Percentiles rank a stretch among this genome's conserved stretches.
Evolutionary conservation across 2,113 vertebrate genomes (phyloP).

Genomic region (Eclectus roratus): DNA sequence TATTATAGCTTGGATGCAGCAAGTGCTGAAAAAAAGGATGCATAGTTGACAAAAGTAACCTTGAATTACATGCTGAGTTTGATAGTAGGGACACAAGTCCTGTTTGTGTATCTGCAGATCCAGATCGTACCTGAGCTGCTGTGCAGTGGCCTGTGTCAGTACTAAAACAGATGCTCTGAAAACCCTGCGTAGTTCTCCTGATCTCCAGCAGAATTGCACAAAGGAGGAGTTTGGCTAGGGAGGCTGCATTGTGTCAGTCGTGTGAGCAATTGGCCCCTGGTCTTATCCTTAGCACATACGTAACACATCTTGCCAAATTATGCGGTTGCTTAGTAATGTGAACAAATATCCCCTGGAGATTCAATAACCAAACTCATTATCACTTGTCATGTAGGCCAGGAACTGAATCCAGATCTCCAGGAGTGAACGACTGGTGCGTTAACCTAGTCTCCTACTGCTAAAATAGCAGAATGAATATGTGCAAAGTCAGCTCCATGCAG

Average conservation of each 20-base stretch:
- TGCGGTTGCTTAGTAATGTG: constrained; percentile 64
- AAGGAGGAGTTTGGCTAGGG: neutral
- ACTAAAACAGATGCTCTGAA: neutral
- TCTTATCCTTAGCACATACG: constrained; percentile 55
- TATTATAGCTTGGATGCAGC: neutral
- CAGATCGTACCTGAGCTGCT: rapidly evolving
- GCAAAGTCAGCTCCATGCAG: constrained; percentile 19
- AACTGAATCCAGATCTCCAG: constrained; percentile 64
- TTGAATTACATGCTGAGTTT: neutral
- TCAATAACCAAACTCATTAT: constrained; percentile 69
- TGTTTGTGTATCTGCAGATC: neutral
- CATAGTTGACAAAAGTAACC: neutral
- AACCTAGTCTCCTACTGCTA: constrained; percentile 50
- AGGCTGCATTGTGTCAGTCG: constrained; percentile 51
- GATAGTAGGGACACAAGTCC: neutral
- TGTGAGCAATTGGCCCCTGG: constrained; percentile 54
- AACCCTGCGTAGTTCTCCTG: neutral
- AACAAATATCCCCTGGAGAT: constrained; percentile 68
- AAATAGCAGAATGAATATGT: constrained; percentile 50
- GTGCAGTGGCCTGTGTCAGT: neutral
- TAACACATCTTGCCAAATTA: constrained; percentile 61
- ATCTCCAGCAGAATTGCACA: neutral
- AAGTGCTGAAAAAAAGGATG: neutral
- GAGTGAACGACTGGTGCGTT: constrained; percentile 58
- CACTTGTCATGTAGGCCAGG: constrained; percentile 65